Evolutionary conservation across 2,888 invertebrate genomes (phyloP), one percentile per base, ranked within the genome.

Genomic region (Leptinotarsa juncta): DNA sequence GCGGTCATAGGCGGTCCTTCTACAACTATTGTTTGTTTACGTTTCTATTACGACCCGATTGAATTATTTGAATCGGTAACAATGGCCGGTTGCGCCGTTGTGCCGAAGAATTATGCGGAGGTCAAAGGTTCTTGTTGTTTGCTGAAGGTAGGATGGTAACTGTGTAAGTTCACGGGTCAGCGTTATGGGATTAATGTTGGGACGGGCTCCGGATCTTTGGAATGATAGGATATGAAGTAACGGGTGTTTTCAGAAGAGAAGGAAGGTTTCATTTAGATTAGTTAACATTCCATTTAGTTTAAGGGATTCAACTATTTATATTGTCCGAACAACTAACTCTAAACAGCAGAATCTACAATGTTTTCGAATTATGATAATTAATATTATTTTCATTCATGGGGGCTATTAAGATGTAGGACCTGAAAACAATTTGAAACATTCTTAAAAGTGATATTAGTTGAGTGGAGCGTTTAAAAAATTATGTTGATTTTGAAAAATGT

Each of bases 1-100:
- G 76, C 73, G 76, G 73, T 76, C 76, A 73, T 73, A 71, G 76
- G 76, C 73, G 76, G 71, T 55, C 71, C 69, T 60, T 71, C 71
- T 71, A 23, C 50, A 55, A 49, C 76, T 67, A 68, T 70, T 67
- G 76, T 76, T 76, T 76, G 76, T 76, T 76, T 76, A 76, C 73
- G 67, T 76, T 71, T 62, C 67, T 69, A 70, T 76, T 71, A 71
- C 73, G 68, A 55, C 23, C 71, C 50, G 72, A 69, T 69, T 69
- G 68, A 60, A 72, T 73, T 70, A 67, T 65, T 73, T 42, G 62
- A 62, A 71, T 73, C 69, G n/a, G 69, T 65, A 73, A 75, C 75
- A 75, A 75, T 75, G 75, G 75, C 70, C 51, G 69, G 53, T 65
- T 51, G 62, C 62, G 53, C 26, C 65, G 73, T 70, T 72, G 72